Evolutionary conservation across 1,140 invertebrate species (phyloP).

Genomic region (Drosophila paulistorum): DNA sequence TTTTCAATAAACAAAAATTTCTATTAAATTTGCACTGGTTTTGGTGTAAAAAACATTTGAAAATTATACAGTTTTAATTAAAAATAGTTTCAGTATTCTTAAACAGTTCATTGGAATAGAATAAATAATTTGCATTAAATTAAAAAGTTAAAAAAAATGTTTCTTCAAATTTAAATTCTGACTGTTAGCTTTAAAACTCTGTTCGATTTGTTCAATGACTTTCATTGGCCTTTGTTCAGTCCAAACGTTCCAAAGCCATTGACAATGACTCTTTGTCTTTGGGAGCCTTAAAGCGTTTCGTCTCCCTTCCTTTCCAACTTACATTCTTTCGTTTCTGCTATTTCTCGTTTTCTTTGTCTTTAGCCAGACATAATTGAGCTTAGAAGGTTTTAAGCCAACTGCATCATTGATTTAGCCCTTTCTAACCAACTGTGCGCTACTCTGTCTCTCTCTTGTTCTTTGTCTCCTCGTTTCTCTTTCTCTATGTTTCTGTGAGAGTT

Average conservation of each 20-base stretch:
- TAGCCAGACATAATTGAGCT: conserved; percentile 69
- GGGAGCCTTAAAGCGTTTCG: conserved; percentile 10
- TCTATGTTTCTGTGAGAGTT: conserved; percentile 21
- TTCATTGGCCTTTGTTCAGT: conserved; percentile 13
- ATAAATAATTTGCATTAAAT: too few relatives aligned
- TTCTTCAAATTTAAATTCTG: too few relatives aligned
- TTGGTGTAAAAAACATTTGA: too few relatives aligned
- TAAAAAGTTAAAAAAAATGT: too few relatives aligned
- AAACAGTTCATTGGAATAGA: too few relatives aligned
- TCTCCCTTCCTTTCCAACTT: conserved; percentile 6
- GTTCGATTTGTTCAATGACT: conserved; percentile 24
- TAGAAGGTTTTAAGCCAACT: conserved; percentile 72
- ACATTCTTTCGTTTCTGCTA: background rate
- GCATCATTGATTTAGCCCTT: conserved; percentile 71
- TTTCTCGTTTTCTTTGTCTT: conserved; percentile 15
- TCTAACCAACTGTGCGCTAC: conserved; percentile 6
- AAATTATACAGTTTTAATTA: too few relatives aligned
- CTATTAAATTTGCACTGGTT: background rate
- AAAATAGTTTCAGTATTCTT: too few relatives aligned
- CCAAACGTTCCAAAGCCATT: conserved; percentile 28
- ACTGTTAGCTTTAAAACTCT: conserved; percentile 1
- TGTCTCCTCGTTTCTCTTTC: background rate
- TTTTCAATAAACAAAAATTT: too few relatives aligned
- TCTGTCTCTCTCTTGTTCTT: background rate
- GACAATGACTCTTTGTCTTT: conserved; percentile 42